These are phyloP conservation scores for Dendronephthya gigantea DNA, from an alignment of 64 coral and sea anemone genomes.

Conservation along the genomic window DNA sequence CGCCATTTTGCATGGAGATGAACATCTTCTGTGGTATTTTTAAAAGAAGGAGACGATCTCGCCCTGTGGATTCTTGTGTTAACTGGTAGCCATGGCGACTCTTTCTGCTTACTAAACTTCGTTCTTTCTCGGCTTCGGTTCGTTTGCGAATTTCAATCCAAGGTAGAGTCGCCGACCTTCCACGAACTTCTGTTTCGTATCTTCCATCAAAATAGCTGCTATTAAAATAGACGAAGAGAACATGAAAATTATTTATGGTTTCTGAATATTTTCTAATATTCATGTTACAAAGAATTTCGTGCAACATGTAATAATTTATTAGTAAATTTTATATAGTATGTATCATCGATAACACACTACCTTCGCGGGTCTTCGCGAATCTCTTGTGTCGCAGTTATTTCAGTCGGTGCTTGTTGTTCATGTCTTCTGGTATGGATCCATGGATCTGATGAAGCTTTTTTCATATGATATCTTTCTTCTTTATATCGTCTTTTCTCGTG, in stretches of 20 bases:
- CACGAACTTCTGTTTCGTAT: background rate
- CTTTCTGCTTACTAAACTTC: background rate
- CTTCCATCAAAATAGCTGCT: background rate
- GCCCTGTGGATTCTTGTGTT: background rate
- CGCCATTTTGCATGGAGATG: background rate
- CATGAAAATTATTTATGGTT: no score
- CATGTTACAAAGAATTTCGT: no score
- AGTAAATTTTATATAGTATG: no score
- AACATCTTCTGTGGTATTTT: background rate
- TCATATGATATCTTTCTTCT: constrained; percentile 6
- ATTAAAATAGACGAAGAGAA: background rate
- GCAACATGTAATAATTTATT: no score
- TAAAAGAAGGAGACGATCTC: constrained; percentile 5
- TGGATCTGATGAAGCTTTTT: background rate
- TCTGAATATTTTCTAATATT: no score
- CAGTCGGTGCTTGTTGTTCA: background rate
- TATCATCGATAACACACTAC: no score
- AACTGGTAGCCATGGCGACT: background rate
- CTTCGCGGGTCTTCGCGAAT: background rate
- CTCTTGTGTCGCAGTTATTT: background rate
- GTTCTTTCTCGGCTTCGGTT: background rate
- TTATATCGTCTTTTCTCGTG: background rate
- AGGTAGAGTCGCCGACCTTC: background rate
- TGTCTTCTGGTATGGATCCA: background rate
- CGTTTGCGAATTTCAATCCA: background rate